phyloP scores from a whole-genome alignment of 2,113 vertebrate species.

The Scopus umbretta region DNA sequence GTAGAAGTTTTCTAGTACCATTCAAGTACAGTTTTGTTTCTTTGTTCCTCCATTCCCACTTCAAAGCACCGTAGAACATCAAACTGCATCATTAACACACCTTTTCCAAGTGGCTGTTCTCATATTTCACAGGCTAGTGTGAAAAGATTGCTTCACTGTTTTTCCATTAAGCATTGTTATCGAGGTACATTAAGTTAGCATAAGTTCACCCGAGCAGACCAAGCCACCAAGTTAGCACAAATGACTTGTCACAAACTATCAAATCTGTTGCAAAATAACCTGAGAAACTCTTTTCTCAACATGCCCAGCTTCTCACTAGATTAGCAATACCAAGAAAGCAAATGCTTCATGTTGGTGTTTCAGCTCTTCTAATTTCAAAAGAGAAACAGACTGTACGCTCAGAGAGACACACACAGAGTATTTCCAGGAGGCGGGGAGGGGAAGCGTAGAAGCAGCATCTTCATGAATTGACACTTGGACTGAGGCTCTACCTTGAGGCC shows the following conservation, averaged over 20 bases:
- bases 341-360: neutral
- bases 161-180: neutral
- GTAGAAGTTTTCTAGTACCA: neutral
- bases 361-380: neutral
- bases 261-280: neutral
- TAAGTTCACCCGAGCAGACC: neutral
- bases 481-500: neutral
- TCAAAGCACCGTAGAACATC: conserved; percentile 12
- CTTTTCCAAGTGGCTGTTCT: neutral
- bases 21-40: neutral
- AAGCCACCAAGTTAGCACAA: neutral
- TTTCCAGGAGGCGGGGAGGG: neutral
- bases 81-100: conserved; percentile 4
- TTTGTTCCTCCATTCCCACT: neutral
- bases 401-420: neutral
- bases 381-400: neutral
- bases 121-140: neutral
- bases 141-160: neutral
- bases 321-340: neutral
- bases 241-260: neutral
- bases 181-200: neutral
- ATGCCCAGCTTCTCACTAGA: neutral
- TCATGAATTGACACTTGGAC: neutral
- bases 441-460: neutral
- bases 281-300: neutral